Percentiles rank a stretch among this genome's conserved stretches.
phyloP scores from a whole-genome alignment of 2,797 vertebrate genomes.

The Gouania willdenowi region DNA sequence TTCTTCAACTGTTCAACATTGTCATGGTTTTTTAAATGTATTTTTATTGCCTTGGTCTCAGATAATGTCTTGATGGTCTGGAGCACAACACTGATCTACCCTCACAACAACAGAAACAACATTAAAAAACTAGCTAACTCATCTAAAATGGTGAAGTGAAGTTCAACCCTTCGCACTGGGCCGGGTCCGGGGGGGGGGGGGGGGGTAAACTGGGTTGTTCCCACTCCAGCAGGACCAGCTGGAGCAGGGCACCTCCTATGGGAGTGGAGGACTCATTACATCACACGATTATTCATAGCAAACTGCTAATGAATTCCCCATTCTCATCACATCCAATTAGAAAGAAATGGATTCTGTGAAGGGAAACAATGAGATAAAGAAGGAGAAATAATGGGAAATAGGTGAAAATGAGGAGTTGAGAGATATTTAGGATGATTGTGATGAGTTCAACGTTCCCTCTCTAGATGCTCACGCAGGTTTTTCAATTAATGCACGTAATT shows the following conservation, averaged over 20 bases:
- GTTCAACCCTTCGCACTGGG: too few species aligned
- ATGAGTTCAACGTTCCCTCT: constrained; percentile 55
- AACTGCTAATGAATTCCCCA: constrained; percentile 72
- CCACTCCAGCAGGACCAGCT: constrained; percentile 56
- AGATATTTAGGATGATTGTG: constrained; percentile 70
- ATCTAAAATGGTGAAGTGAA: too few species aligned
- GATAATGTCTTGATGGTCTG: too few species aligned
- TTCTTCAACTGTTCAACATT: too few species aligned
- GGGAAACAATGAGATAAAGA: constrained; percentile 14
- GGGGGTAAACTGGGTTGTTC: too few species aligned
- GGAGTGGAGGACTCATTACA: constrained; percentile 79
- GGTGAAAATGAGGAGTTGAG: constrained; percentile 30
- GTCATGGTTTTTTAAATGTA: too few species aligned
- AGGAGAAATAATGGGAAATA: constrained; percentile 29
- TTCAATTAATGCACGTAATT: constrained; percentile 82
- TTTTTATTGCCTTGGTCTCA: too few species aligned
- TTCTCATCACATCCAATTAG: constrained; percentile 76
- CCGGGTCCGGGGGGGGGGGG: too few species aligned
- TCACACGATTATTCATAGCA: constrained; percentile 73
- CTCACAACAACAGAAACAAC: too few species aligned
- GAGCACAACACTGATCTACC: too few species aligned
- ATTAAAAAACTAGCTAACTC: too few species aligned
- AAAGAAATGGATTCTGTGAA: constrained; percentile 57
- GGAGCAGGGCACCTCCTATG: constrained; percentile 76
- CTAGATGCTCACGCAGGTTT: constrained; percentile 56